These are phyloP conservation scores for Gonocerus acuteangulatus DNA, from an alignment of 2,888 invertebrate species.

Conservation along the genomic window DNA sequence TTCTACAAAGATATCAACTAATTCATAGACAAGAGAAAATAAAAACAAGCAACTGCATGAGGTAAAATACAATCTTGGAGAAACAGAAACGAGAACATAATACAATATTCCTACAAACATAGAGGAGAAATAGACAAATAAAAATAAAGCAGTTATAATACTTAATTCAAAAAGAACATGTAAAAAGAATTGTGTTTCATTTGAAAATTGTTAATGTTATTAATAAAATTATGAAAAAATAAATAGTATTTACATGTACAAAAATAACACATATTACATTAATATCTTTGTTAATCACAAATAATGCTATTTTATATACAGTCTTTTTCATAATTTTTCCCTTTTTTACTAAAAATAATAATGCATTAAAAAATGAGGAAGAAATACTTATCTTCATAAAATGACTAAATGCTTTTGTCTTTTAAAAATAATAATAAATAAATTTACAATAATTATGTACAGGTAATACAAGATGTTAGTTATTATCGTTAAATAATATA, in stretches of 20 bases:
- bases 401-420: constrained; percentile 15
- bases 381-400: constrained; percentile 7
- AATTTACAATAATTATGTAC: not conserved
- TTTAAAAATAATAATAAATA: constrained; percentile 4
- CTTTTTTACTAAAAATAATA: too few relatives aligned
- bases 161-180: not conserved
- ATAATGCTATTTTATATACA: constrained; percentile 17
- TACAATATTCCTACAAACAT: not conserved
- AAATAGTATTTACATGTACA: constrained; percentile 20
- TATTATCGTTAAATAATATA: too few relatives aligned
- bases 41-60: too few relatives aligned
- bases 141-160: constrained; percentile 3
- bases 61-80: too few relatives aligned
- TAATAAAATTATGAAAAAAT: constrained; percentile 9
- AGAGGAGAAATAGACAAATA: not conserved
- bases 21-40: too few relatives aligned
- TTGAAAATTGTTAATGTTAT: constrained; percentile 12
- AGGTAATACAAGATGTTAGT: too few relatives aligned
- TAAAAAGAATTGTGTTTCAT: not conserved
- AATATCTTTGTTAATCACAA: constrained; percentile 23
- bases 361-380: not conserved
- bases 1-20: too few relatives aligned
- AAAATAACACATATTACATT: constrained; percentile 22
- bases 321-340: constrained; percentile 3
- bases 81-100: not conserved